Base-by-base conservation (phyloP, 2,888 invertebrate species). In the Melangyna quadrimaculata region DNA sequence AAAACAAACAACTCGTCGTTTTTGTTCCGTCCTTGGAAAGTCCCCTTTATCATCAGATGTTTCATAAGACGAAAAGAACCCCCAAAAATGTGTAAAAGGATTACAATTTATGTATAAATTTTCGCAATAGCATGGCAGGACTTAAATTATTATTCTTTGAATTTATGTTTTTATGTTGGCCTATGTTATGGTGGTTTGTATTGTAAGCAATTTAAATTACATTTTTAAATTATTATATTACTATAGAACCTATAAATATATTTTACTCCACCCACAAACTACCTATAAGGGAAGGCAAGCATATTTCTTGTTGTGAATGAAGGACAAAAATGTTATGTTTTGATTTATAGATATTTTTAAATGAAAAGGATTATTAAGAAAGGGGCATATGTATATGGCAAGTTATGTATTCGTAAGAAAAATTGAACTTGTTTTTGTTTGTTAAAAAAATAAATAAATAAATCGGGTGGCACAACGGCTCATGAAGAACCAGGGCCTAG, bases 61-160 rank as follows among this genome's bases (percentile, higher is more conserved):
- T 57, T 32, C 32, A 57, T 57, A 32, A 57, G 57, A 32, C 17
- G 17, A 53, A 35, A 17, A 32, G 35, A 57, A 12, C 19, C 57
- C 17, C 57, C 6, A 32, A 17, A 57, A 19, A 57, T 32, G 57
- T 35, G 57, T 19, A 29, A 32, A 57, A 57, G 32, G 32, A 57
- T 57, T 57, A 57, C 57, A 35, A n/a, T 1, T 57, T 57, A 57
- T n/a, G n/a, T n/a, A 57, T 57, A 57, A 57, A 57, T 57, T 57
- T 27, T 19, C 19, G 10, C 32, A 19, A 35, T 19, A 19, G 19
- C 32, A 57, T 19, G 32, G 19, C 32, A 57, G 32, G 19, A 32
- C 32, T n/a, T 32, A 57, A 57, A 57, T 57, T 57, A 57, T 57
- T 57, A 19, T 32, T 19, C 32, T 17, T 9, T 12, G 17, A 57